Percentiles rank a stretch among this genome's conserved stretches.
Conservation (phyloP, 2,797 vertebrate species). For the Gymnodraco acuticeps region DNA sequence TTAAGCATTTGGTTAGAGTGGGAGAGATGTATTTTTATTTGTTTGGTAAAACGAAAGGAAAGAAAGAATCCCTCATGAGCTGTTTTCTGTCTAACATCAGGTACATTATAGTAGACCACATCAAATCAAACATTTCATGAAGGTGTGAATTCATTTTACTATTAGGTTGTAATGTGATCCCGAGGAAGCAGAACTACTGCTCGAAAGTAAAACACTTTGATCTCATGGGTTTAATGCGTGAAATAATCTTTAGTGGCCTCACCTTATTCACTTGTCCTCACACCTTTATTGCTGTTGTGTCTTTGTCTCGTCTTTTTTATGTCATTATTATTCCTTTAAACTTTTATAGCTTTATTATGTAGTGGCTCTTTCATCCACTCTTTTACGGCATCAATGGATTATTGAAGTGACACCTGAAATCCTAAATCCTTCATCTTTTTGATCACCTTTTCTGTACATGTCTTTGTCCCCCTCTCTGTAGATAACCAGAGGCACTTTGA, state of each 20-base stretch:
- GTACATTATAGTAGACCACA: not conserved
- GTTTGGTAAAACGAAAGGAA: slow-evolving; percentile 9
- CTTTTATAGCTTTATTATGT: not conserved
- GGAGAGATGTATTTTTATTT: slow-evolving; percentile 9
- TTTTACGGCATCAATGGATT: not conserved
- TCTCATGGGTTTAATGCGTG: not conserved
- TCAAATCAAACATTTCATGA: not conserved
- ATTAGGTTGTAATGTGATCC: not conserved
- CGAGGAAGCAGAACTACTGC: not conserved
- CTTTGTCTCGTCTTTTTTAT: not conserved
- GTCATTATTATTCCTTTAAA: not conserved
- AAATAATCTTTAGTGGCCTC: not conserved
- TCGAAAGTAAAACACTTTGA: not conserved
- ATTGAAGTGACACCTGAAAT: slow-evolving; percentile 11
- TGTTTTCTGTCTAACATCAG: not conserved
- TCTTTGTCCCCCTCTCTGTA: slow-evolving; percentile 52
- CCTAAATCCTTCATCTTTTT: not conserved
- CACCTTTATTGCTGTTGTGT: not conserved
- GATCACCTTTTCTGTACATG: not conserved
- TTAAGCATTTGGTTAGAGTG: slow-evolving; percentile 28
- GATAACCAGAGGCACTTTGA: slow-evolving; percentile 92
- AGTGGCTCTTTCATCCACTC: too few relatives aligned
- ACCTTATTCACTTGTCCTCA: not conserved
- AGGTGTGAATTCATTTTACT: slow-evolving; percentile 3
- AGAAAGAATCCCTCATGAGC: not conserved